Evolutionary conservation across 1,140 invertebrate species (phyloP), one percentile per base, ranked within the genome.

Genomic region (Antheraea mylitta): DNA sequence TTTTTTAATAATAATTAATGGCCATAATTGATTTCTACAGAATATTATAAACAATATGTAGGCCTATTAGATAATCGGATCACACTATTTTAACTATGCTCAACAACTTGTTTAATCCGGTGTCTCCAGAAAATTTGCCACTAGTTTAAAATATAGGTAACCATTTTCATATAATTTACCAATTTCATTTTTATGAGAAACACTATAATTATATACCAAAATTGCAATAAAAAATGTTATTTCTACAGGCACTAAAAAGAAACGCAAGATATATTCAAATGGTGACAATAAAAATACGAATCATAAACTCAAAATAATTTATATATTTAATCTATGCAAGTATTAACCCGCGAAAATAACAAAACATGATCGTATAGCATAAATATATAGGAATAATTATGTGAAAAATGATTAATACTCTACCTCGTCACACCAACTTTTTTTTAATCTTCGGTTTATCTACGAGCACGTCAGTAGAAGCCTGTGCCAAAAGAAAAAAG

Each of bases 401-500:
- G 16, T 4, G 45, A 16, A 53, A 53, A 53, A 16, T 13, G 0
- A 53, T 53, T 11, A 53, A 53, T 53, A 53, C 45, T 53, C 45
- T 53, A 53, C 45, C 45, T 53, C 45, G 11, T 42, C 16, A 53
- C 45, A 53, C 45, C 45, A 53, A n/a, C 45, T 53, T 53, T 53
- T 53, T 53, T 53, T 53, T 53, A 13, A 53, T 16, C 16, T 53
- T 53, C 16, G 4, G 5, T 5, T 53, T 2, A 53, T 53, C 45
- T 53, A 53, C 8, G 36, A 64, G 64, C 18, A 58, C 59, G 38
- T 78, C 75, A 79, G 73, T 83, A 83, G 72, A 77, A 83, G 74
- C 81, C 81, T 83, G 81, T 45, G 62, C 65, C 67, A 76, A 80
- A 76, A 70, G n/a, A 74, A 73, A 53, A 53, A 53, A 53, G 6